Conservation (phyloP, 2,113 vertebrate species). For the Ahaetulla prasina region DNA sequence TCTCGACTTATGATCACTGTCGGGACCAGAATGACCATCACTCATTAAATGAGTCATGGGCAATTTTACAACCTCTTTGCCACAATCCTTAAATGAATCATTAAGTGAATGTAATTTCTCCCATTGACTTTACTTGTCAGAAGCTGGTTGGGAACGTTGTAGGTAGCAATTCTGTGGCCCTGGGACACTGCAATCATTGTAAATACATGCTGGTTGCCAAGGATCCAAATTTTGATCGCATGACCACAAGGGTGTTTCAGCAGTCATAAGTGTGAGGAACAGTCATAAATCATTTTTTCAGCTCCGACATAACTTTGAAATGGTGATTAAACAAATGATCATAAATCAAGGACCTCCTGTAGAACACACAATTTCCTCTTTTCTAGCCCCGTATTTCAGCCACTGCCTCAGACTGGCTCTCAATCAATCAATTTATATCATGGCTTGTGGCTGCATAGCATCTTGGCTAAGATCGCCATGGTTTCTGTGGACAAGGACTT, state of each 20-base stretch:
- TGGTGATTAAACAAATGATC: background rate
- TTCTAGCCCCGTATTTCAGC: background rate
- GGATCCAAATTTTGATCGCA: background rate
- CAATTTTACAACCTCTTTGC: background rate
- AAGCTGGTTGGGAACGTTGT: background rate
- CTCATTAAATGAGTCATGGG: background rate
- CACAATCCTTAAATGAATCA: background rate
- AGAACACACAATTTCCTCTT: background rate
- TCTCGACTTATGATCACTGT: background rate
- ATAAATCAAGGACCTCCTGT: background rate
- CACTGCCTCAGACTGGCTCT: background rate
- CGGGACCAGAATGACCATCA: background rate
- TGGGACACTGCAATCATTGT: background rate
- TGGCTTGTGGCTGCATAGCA: background rate
- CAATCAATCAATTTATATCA: background rate
- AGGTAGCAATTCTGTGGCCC: no score
- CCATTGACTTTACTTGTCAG: background rate
- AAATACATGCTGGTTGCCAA: background rate
- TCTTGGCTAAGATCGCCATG: background rate
- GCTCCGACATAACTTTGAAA: background rate
- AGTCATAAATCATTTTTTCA: background rate
- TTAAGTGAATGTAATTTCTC: background rate
- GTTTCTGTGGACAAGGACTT: background rate
- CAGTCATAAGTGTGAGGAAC: background rate
- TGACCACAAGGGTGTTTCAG: background rate